phyloP scores from a whole-genome alignment of 2,113 vertebrate genomes.

The Rhinoptilus africanus region DNA sequence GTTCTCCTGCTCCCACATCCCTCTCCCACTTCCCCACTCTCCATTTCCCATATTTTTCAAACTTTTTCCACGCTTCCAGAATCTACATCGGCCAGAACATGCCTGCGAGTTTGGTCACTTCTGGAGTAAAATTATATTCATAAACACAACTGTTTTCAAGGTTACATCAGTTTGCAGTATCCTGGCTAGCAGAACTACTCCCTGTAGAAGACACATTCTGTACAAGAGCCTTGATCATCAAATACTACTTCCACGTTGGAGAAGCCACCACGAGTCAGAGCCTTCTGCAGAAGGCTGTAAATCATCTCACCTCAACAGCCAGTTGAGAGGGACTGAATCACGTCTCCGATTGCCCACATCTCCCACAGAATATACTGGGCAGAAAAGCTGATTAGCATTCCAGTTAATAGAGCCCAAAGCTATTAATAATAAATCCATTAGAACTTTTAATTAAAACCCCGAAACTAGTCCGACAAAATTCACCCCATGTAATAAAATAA shows the following conservation, averaged over 20 bases:
- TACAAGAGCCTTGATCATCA: neutral
- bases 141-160: neutral
- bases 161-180: neutral
- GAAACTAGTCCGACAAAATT: slow-evolving; percentile 61
- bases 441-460: slow-evolving; percentile 68
- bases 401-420: slow-evolving; percentile 57
- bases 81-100: neutral
- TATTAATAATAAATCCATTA: slow-evolving; percentile 73
- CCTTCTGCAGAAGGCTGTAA: neutral
- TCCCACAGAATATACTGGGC: slow-evolving; percentile 3
- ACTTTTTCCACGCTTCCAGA: neutral
- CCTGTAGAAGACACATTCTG: neutral
- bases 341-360: neutral
- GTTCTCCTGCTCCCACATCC: neutral
- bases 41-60: neutral
- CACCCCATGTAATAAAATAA: slow-evolving; percentile 60
- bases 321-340: neutral
- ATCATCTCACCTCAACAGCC: neutral
- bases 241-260: neutral
- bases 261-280: neutral
- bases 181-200: neutral
- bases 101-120: neutral
- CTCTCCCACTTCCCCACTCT: neutral
- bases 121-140: neutral
- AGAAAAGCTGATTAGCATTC: slow-evolving; percentile 52